Conservation (phyloP, 2,888 invertebrate species). For the Fragum sueziense region DNA sequence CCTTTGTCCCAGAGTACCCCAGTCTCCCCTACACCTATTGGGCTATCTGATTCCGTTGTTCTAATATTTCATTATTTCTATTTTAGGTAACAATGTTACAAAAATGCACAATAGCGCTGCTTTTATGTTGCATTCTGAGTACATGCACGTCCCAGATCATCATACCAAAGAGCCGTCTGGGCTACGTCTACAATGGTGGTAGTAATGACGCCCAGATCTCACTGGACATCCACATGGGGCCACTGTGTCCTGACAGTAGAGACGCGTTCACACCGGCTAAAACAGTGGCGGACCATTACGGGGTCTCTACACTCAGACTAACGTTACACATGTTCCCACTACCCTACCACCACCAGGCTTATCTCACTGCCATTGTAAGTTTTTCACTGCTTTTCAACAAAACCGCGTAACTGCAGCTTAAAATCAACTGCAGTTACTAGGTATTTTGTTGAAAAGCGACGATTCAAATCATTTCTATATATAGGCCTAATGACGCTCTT, state of each 20-base stretch:
- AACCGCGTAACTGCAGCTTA: too few relatives aligned
- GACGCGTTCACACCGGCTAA: slow-evolving; percentile 64
- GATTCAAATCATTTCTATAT: too few relatives aligned
- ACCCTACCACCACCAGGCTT: slow-evolving; percentile 76
- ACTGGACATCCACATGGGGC: slow-evolving; percentile 73
- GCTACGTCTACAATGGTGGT: slow-evolving; percentile 68
- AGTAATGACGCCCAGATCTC: slow-evolving; percentile 63
- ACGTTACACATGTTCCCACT: slow-evolving; percentile 73
- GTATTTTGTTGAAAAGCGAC: too few relatives aligned
- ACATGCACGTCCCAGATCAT: slow-evolving; percentile 25
- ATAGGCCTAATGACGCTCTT: too few relatives aligned
- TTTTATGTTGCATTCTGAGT: not conserved
- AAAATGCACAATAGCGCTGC: not conserved
- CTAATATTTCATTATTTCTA: too few relatives aligned
- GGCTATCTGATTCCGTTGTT: too few relatives aligned
- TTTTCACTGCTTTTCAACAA: too few relatives aligned
- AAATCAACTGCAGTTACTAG: too few relatives aligned
- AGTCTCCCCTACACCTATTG: too few relatives aligned
- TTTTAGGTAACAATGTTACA: not conserved
- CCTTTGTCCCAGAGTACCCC: too few relatives aligned
- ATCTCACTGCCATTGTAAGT: slow-evolving; percentile 70
- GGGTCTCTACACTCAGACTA: slow-evolving; percentile 62
- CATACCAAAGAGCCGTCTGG: slow-evolving; percentile 71
- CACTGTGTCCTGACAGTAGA: slow-evolving; percentile 74
- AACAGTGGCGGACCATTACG: slow-evolving; percentile 72